These are phyloP conservation scores for Petromus typicus DNA, from an alignment of 2,113 vertebrate genomes.

Conservation along the genomic window DNA sequence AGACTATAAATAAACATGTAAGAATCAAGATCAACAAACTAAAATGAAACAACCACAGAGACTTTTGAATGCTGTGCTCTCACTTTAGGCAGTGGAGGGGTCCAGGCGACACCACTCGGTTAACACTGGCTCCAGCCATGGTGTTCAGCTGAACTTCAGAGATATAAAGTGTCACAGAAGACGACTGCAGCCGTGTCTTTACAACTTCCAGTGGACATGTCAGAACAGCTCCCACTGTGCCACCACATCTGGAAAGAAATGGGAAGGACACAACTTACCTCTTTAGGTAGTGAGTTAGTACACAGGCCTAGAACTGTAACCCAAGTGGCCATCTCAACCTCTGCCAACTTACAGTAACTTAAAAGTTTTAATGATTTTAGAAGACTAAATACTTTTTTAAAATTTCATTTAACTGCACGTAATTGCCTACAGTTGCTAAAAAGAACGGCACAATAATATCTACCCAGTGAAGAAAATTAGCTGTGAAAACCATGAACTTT, in stretches of 20 bases:
- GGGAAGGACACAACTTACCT: not conserved
- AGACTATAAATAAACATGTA: no score
- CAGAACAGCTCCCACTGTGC: conserved; percentile 98
- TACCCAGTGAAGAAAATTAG: conserved; percentile 9
- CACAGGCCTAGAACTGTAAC: not conserved
- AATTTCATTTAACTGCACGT: conserved; percentile 21
- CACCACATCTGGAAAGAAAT: conserved; percentile 92
- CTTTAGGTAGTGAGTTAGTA: not conserved
- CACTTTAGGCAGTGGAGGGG: conserved; percentile 98
- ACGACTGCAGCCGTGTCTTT: conserved; percentile 98
- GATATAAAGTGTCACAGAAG: conserved; percentile 95
- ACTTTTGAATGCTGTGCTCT: conserved; percentile 79
- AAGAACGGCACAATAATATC: not conserved
- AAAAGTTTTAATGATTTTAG: not conserved
- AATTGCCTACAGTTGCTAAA: not conserved
- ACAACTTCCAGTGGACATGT: conserved; percentile 99
- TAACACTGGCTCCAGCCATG: conserved; percentile 93
- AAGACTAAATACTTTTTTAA: conserved; percentile 6
- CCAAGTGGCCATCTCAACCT: not conserved
- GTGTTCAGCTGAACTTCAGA: conserved; percentile 97
- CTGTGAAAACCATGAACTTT: not conserved
- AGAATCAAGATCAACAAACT: no score
- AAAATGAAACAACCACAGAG: not conserved
- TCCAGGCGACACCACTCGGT: conserved; percentile 93
- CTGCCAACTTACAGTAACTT: not conserved